Conservation (phyloP, 2,888 invertebrate species). For the Cotesia congregata region DNA sequence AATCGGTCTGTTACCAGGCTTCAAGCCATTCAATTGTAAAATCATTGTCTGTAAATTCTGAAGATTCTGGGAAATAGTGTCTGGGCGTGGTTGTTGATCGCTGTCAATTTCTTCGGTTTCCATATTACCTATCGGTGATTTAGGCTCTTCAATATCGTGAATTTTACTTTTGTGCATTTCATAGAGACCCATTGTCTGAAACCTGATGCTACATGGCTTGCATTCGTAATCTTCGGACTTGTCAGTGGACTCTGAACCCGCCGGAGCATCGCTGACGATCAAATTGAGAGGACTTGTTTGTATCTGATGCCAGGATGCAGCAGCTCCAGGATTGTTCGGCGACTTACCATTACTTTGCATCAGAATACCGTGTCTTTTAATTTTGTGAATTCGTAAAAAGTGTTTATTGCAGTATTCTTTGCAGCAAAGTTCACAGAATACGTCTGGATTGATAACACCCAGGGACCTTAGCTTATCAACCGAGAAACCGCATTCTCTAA, state of each 20-base stretch:
- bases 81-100: slow-evolving; percentile 71
- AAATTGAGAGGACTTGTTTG: slow-evolving; percentile 85
- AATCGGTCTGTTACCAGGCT: slow-evolving; percentile 72
- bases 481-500: slow-evolving; percentile 81
- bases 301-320: slow-evolving; percentile 71
- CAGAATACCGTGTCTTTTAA: slow-evolving; percentile 91
- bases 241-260: slow-evolving; percentile 71
- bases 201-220: slow-evolving; percentile 72
- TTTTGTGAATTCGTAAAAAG: slow-evolving; percentile 91
- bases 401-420: slow-evolving; percentile 95
- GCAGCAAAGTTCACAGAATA: slow-evolving; percentile 94
- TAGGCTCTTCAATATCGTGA: slow-evolving; percentile 60
- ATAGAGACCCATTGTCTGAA: slow-evolving; percentile 70
- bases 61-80: slow-evolving; percentile 85
- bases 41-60: slow-evolving; percentile 93
- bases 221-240: slow-evolving; percentile 72
- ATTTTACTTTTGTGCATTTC: slow-evolving; percentile 61
- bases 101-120: slow-evolving; percentile 50
- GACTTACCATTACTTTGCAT: slow-evolving; percentile 75
- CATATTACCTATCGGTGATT: slow-evolving; percentile 44
- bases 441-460: slow-evolving; percentile 88
- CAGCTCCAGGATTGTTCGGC: slow-evolving; percentile 64
- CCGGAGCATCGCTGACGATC: slow-evolving; percentile 77
- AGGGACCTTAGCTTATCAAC: slow-evolving; percentile 82
- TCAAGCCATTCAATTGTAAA: slow-evolving; percentile 86